Evolutionary conservation across 1,140 invertebrate genomes (phyloP).

Genomic region (Drusus annulatus): DNA sequence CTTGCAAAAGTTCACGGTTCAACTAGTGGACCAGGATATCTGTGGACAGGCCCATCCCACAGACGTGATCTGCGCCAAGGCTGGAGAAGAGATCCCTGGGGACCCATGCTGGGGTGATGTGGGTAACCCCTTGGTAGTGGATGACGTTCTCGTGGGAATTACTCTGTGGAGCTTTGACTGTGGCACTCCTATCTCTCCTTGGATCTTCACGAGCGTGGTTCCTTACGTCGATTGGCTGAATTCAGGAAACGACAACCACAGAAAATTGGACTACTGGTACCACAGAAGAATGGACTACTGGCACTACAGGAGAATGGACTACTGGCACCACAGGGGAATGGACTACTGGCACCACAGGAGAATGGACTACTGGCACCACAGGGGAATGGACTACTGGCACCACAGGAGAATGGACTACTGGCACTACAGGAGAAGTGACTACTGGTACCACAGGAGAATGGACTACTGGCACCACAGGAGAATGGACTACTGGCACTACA

Average conservation of each 20-base stretch:
- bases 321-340: no score
- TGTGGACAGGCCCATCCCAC: not conserved
- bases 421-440: no score
- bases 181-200: conserved; percentile 66
- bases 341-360: no score
- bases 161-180: conserved; percentile 70
- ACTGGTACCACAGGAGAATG: no score
- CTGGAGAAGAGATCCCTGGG: conserved; percentile 30
- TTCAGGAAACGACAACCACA: not conserved
- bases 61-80: conserved; percentile 61
- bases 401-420: no score
- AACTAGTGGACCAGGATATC: not conserved
- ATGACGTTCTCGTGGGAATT: conserved; percentile 63
- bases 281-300: no score
- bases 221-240: conserved; percentile 60
- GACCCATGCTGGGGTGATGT: conserved; percentile 66
- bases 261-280: no score
- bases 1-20: conserved; percentile 3
- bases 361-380: no score
- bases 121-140: conserved; percentile 64
- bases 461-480: no score
- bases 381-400: no score
- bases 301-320: no score
- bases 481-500: no score
- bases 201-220: conserved; percentile 71